These are phyloP conservation scores for Bagarius yarrelli DNA, from an alignment of 2,113 vertebrate species.

Conservation along the genomic window DNA sequence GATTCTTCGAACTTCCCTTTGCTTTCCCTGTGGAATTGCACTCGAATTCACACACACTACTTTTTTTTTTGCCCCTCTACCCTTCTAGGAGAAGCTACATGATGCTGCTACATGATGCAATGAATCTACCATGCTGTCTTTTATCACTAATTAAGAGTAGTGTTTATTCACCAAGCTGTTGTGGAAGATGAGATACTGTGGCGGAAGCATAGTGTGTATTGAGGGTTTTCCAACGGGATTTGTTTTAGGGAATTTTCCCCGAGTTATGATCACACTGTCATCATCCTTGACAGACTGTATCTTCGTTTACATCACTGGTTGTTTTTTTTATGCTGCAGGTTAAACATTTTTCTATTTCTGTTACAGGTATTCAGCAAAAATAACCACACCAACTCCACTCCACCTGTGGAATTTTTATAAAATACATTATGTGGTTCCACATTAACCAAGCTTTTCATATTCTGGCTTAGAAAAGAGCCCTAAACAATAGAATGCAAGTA, in stretches of 20 bases:
- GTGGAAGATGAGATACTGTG: constrained; percentile 53
- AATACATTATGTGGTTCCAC: constrained; percentile 2
- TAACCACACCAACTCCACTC: neutral
- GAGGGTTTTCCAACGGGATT: constrained; percentile 45
- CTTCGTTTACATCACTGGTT: constrained; percentile 31
- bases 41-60: constrained; percentile 56
- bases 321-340: constrained; percentile 9
- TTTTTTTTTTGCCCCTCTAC: constrained; percentile 57
- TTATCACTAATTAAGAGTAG: constrained; percentile 68
- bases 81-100: constrained; percentile 61
- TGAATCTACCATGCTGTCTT: constrained; percentile 65
- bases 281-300: constrained; percentile 52
- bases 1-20: constrained; percentile 56
- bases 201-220: constrained; percentile 51
- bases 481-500: neutral
- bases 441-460: constrained; percentile 37
- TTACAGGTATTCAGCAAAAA: constrained; percentile 3
- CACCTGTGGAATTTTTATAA: neutral
- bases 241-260: constrained; percentile 52
- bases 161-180: constrained; percentile 55
- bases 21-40: constrained; percentile 59
- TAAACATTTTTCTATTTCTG: neutral
- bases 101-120: constrained; percentile 61
- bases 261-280: constrained; percentile 53
- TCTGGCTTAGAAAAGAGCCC: constrained; percentile 32